phyloP scores from a whole-genome alignment of 35 echinoderm and acorn worm genomes.

The Ptychodera flava region DNA sequence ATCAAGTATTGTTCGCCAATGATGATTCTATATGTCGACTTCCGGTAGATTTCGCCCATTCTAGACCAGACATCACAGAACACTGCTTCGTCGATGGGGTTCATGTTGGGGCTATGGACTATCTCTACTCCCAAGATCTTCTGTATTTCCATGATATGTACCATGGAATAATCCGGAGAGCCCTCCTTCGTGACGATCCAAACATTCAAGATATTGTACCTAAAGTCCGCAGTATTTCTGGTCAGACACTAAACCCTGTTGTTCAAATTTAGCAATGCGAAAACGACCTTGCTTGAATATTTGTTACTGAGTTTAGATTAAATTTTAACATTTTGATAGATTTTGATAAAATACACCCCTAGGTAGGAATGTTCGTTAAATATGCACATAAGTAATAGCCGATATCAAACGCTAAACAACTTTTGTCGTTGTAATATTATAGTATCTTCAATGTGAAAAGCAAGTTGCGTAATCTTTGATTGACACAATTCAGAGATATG shows the following conservation, averaged over 20 bases:
- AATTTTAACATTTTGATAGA: background rate
- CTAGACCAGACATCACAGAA: background rate
- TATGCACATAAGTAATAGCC: too few species aligned
- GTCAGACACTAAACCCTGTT: too few species aligned
- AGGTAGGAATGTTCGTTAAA: too few species aligned
- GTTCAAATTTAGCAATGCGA: too few species aligned
- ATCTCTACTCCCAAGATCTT: background rate
- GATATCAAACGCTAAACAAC: too few species aligned
- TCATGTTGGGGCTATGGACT: background rate
- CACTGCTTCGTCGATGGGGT: background rate
- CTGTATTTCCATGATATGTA: background rate
- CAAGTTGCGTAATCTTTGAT: too few species aligned
- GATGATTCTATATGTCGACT: background rate
- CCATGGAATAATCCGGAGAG: background rate
- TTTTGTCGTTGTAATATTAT: too few species aligned
- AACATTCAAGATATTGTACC: background rate
- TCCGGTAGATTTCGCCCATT: background rate
- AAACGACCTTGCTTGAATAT: too few species aligned
- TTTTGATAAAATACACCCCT: too few species aligned
- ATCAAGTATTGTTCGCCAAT: background rate
- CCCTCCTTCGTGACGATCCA: background rate
- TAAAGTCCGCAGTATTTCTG: background rate
- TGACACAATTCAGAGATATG: too few species aligned
- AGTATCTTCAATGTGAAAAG: too few species aligned
- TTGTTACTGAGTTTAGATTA: background rate